Conservation (phyloP, 2,113 vertebrate genomes). For the Zosterops hypoxanthus region DNA sequence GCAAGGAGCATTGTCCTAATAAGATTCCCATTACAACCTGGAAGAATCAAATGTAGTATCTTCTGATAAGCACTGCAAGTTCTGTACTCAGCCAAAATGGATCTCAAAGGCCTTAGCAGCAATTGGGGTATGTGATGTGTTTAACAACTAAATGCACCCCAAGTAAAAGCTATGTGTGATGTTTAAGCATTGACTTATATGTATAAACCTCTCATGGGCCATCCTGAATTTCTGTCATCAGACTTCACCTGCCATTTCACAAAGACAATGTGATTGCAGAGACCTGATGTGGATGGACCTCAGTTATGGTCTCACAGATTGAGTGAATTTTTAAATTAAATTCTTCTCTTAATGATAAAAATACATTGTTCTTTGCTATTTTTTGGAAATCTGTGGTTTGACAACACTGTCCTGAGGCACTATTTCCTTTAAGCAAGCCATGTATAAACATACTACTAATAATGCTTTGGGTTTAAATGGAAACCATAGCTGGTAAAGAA, state of each 20-base stretch:
- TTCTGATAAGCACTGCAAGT: background rate
- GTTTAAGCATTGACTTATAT: background rate
- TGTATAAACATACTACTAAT: background rate
- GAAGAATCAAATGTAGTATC: background rate
- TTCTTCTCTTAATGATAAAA: background rate
- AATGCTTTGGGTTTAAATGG: background rate
- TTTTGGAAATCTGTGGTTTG: background rate
- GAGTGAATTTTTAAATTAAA: background rate
- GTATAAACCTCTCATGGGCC: background rate
- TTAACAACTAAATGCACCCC: background rate
- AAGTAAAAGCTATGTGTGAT: background rate
- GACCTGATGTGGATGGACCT: background rate
- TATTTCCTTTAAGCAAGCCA: background rate
- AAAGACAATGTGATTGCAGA: background rate
- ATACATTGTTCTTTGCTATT: background rate
- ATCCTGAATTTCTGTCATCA: background rate
- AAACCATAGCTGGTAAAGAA: background rate
- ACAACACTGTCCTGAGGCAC: background rate
- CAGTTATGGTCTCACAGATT: accelerated
- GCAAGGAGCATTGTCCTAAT: background rate
- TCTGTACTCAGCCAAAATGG: background rate
- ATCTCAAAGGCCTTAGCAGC: background rate
- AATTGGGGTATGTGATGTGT: background rate
- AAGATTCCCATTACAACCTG: background rate
- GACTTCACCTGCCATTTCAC: background rate